Conservation (phyloP, 2,113 vertebrate species). For the Tauraco erythrolophus region DNA sequence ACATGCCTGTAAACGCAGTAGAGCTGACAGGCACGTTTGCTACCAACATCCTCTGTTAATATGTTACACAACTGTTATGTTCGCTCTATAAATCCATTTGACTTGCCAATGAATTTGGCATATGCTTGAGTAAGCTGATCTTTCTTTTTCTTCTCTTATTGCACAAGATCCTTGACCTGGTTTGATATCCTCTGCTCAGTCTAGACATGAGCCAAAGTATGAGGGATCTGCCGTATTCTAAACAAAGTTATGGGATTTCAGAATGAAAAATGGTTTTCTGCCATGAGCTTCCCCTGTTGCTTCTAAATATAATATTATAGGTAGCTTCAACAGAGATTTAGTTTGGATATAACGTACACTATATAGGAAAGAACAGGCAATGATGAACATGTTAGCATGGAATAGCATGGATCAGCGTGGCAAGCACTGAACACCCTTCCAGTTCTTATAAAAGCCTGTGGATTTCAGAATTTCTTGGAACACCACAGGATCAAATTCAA, state of each 20-base stretch:
- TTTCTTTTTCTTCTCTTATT: not conserved
- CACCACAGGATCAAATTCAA: slow-evolving; percentile 1
- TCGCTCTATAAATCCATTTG: not conserved
- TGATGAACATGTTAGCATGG: not conserved
- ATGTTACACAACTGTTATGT: not conserved
- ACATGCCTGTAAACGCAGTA: not conserved
- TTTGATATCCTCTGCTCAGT: not conserved
- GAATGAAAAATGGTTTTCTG: not conserved
- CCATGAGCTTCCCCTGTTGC: not conserved
- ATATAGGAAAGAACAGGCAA: not conserved
- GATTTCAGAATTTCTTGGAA: slow-evolving; percentile 28
- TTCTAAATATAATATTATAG: not conserved
- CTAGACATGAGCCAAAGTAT: not conserved
- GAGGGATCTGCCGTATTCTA: not conserved
- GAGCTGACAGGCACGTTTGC: not conserved
- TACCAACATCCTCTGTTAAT: not conserved
- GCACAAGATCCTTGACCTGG: not conserved
- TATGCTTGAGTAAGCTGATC: not conserved
- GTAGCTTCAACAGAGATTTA: not conserved
- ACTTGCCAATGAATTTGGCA: not conserved
- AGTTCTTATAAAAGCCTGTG: slow-evolving; percentile 1
- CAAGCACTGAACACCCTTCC: not conserved
- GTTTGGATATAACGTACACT: not conserved
- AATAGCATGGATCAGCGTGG: not conserved
- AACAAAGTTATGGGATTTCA: not conserved